Evolutionary conservation across 2,797 vertebrate genomes (phyloP).

Genomic region (Malurus splendens): DNA sequence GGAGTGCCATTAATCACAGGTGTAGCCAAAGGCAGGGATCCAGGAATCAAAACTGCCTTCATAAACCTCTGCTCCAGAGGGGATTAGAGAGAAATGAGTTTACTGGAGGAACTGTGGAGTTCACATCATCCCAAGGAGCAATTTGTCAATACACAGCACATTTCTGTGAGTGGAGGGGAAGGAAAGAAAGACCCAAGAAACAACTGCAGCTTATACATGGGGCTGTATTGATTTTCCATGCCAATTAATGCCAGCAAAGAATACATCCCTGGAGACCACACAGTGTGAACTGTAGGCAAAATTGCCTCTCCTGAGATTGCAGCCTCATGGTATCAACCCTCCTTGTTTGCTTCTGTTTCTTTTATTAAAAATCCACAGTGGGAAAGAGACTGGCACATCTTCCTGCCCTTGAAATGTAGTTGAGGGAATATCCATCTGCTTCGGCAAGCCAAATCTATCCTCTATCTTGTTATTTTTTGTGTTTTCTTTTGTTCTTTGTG

Average conservation of each 20-base stretch:
- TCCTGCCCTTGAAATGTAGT: not conserved
- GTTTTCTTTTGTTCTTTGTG: not conserved
- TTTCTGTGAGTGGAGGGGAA: rapidly evolving
- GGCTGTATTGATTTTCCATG: not conserved
- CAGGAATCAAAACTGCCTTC: not conserved
- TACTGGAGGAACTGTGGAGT: not conserved
- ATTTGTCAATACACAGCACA: not conserved
- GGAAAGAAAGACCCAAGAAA: not conserved
- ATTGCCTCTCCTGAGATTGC: not conserved
- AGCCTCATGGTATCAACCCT: not conserved
- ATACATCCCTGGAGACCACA: not conserved
- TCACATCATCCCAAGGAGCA: not conserved
- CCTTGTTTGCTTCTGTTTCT: not conserved
- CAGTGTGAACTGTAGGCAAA: not conserved
- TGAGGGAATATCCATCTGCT: not conserved
- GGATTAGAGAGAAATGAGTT: slow-evolving; percentile 2
- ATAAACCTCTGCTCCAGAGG: not conserved
- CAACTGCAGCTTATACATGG: not conserved
- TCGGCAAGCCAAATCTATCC: not conserved
- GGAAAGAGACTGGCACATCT: not conserved
- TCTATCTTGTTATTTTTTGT: not conserved
- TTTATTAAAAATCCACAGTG: not conserved
- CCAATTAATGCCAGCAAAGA: slow-evolving; percentile 7
- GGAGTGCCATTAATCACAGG: not conserved
- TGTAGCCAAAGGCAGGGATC: not conserved